Base-by-base conservation (phyloP, 2,113 vertebrate genomes). In the Caloenas nicobarica region DNA sequence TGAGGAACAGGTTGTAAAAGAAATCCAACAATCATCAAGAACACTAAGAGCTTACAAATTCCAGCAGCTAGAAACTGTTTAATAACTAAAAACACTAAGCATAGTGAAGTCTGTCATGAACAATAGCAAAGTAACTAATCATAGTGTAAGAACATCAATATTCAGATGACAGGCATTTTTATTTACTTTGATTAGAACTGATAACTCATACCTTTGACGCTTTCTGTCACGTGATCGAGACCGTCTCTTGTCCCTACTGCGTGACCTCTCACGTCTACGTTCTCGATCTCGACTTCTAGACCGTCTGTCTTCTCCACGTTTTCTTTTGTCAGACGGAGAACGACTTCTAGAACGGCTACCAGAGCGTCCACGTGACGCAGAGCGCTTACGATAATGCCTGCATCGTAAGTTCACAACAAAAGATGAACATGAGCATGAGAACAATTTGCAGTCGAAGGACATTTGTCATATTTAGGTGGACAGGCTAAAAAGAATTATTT, bases 381-480 rank as follows among this genome's bases (percentile, higher is more conserved):
- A 99, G 13, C 99, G 98, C 81, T 99, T 99, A 83, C 99, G 98
- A 40, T 99, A 99, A 86, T 99, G 99, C 93, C 99, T 99, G 95
- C 1, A 16, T 6, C 2, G 5, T 8, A 53, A 80, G 36, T 9
- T 1, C 50, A 87, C n/a, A 70, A 9, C 21, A 11, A 19, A 16
- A 23, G 38, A 23, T 42, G 14, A 81, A 77, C 0, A 1, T 17
- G 2, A 76, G 34, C 4, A 1, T 2, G 5, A 50, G 1, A 31
- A 29, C 22, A 66, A 8, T 0, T 7, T 1, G 21, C 16, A 70
- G 3, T 7, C 10, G 16, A 46, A 81, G 8, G 16, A 4, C 3
- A 26, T 8, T 42, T 6, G 34, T 18, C 18, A 33, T 6, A 28
- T 31, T 57, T 16, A 56, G 4, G 19, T 8, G 6, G 38, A 26